Evolutionary conservation across 2,797 vertebrate species (phyloP).

Genomic region (Poeciliopsis gracilis): DNA sequence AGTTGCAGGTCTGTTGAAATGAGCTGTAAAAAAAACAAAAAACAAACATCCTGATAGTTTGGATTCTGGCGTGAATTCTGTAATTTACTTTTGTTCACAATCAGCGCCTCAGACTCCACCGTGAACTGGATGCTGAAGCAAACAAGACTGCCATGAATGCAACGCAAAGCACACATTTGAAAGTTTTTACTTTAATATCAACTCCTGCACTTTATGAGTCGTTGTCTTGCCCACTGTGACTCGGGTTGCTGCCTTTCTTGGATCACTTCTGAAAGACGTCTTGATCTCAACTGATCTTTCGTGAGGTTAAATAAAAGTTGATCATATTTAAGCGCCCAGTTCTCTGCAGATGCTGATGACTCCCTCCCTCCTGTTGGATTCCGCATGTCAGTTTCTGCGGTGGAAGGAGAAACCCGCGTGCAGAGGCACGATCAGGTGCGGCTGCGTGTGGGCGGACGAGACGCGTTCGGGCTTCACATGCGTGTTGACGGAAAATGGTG

Average conservation of each 20-base stretch:
- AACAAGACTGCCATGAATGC: background rate
- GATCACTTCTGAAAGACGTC: background rate
- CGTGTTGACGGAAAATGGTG: background rate
- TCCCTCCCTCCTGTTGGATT: constrained; percentile 11
- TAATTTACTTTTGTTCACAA: background rate
- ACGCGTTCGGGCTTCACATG: background rate
- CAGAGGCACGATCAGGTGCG: constrained; percentile 15
- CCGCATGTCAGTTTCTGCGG: background rate
- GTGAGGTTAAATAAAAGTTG: background rate
- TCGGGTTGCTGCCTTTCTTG: background rate
- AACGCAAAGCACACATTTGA: background rate
- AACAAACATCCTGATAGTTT: too few species aligned
- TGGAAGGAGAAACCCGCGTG: background rate
- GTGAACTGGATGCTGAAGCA: background rate
- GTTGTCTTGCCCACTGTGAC: background rate
- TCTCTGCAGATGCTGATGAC: constrained; percentile 15
- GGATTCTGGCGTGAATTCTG: background rate
- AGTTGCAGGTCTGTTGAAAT: background rate
- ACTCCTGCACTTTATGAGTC: background rate
- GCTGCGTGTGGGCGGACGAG: background rate
- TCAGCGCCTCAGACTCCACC: background rate
- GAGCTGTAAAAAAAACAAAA: background rate
- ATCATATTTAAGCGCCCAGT: background rate
- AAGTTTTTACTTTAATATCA: background rate
- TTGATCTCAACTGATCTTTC: background rate